Evolutionary conservation across 2,113 vertebrate genomes (phyloP).

Genomic region (Rhegmatorhina hoffmannsi): DNA sequence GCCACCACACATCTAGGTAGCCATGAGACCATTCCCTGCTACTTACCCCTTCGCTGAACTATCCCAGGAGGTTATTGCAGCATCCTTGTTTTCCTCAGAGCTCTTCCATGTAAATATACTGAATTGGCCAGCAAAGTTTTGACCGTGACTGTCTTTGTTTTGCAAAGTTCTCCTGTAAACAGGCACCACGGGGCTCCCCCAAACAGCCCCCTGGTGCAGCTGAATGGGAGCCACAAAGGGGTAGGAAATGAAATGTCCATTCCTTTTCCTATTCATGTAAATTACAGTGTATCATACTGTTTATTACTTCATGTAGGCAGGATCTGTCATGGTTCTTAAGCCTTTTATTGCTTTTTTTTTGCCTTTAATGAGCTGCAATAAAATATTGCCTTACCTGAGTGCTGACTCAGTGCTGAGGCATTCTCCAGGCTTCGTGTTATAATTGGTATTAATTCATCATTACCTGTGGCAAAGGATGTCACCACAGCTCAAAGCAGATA

Average conservation of each 20-base stretch:
- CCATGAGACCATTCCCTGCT: not conserved
- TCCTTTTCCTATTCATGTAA: constrained; percentile 71
- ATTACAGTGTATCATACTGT: constrained; percentile 61
- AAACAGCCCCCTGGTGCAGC: constrained; percentile 59
- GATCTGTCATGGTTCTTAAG: constrained; percentile 20
- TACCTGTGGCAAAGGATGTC: not conserved
- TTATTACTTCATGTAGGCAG: constrained; percentile 55
- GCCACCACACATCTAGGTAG: not conserved
- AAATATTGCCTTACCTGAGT: constrained; percentile 13
- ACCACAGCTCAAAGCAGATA: not conserved
- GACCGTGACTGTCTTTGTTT: constrained; percentile 79
- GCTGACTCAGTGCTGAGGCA: not conserved
- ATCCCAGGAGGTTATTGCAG: not conserved
- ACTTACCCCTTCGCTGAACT: not conserved
- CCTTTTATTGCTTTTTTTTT: constrained; percentile 49
- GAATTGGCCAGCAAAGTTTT: constrained; percentile 73
- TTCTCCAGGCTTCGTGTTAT: not conserved
- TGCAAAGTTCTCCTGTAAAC: constrained; percentile 77
- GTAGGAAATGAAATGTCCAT: constrained; percentile 73
- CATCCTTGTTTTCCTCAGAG: constrained; percentile 1
- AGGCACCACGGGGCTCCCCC: constrained; percentile 64
- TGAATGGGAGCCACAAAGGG: constrained; percentile 68
- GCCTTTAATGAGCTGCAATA: constrained; percentile 38
- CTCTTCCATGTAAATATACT: constrained; percentile 63
- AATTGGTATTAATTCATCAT: not conserved